These are phyloP conservation scores for Anniella stebbinsi DNA, from an alignment of 2,797 vertebrate species.

Conservation along the genomic window DNA sequence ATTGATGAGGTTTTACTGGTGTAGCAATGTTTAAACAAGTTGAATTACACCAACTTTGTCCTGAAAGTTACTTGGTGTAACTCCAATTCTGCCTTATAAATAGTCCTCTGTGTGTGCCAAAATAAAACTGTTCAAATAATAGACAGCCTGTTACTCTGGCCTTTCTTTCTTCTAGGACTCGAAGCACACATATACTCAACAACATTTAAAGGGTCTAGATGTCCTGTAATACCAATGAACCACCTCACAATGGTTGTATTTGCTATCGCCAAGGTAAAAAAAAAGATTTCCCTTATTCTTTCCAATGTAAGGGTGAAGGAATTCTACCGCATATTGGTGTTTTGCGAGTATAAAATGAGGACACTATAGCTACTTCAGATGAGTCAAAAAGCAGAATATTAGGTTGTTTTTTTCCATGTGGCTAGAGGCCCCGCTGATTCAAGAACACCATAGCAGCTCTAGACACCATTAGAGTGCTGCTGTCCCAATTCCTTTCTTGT, in stretches of 20 bases:
- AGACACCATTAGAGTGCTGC: neutral
- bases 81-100: neutral
- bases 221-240: neutral
- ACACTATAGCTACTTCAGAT: neutral
- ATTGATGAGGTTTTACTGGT: neutral
- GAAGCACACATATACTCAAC: too few species aligned
- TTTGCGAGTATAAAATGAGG: neutral
- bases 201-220: too few species aligned
- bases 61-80: neutral
- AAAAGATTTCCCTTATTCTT: neutral
- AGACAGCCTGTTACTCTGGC: too few species aligned
- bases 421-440: neutral
- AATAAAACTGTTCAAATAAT: neutral
- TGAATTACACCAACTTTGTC: neutral
- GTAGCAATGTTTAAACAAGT: too few species aligned
- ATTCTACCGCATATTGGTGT: neutral
- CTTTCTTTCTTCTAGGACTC: neutral
- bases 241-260: neutral
- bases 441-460: neutral
- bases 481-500: neutral
- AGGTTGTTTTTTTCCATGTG: neutral
- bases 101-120: neutral
- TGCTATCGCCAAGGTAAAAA: neutral
- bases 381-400: neutral
- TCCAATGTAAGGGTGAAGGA: neutral